phyloP scores from a whole-genome alignment of 2,797 vertebrate species.

The Myotis daubentonii region DNA sequence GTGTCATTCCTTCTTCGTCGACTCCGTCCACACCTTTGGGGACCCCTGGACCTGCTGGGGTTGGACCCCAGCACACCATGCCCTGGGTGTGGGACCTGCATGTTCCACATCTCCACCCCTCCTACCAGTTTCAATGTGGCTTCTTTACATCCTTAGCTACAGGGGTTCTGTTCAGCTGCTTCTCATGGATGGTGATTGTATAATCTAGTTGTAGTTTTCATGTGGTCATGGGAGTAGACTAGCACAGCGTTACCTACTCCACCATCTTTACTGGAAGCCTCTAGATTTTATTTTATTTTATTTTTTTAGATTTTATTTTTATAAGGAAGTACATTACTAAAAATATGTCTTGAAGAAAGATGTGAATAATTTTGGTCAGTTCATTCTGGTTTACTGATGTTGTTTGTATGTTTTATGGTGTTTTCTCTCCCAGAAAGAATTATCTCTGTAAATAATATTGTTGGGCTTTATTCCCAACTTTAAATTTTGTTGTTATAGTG shows the following conservation, averaged over 20 bases:
- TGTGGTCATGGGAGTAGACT: neutral
- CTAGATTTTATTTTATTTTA: neutral
- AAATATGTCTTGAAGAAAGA: neutral
- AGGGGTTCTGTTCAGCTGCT: neutral
- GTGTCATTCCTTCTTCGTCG: too few species aligned
- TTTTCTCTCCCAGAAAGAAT: neutral
- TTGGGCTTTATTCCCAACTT: neutral
- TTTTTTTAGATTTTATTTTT: slow-evolving; percentile 10
- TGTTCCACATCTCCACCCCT: neutral
- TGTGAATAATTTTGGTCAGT: neutral
- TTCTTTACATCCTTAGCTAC: neutral
- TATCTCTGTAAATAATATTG: neutral
- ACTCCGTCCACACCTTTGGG: too few species aligned
- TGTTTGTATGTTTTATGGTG: neutral
- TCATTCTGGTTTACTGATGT: neutral
- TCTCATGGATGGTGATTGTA: neutral
- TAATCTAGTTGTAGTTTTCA: neutral
- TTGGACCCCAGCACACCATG: too few species aligned
- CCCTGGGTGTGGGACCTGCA: neutral
- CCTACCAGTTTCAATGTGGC: neutral
- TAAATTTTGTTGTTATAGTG: neutral
- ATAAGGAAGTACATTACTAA: neutral
- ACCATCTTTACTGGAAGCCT: neutral
- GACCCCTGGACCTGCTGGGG: too few species aligned
- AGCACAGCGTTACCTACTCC: neutral